Evolutionary conservation across 1,140 invertebrate species (phyloP).

Genomic region (Bathynomus jamesi): DNA sequence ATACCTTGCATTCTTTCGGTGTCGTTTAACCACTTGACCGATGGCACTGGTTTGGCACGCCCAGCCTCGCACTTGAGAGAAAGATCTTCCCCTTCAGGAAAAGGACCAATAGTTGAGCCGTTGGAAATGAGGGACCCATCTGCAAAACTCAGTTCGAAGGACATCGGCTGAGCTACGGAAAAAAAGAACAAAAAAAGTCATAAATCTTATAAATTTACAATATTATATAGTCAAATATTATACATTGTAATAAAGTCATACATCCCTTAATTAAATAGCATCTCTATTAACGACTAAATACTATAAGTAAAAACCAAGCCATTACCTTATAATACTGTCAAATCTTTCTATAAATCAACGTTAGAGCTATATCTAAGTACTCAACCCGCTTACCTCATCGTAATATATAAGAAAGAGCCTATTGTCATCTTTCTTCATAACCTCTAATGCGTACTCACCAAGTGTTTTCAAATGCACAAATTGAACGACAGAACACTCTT

Average conservation of each 20-base stretch:
- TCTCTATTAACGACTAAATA: no score
- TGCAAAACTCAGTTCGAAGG: slow-evolving; percentile 46
- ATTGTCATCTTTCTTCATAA: no score
- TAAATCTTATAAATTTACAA: not conserved
- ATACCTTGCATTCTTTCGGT: slow-evolving; percentile 58
- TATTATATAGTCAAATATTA: no score
- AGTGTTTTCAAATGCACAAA: slow-evolving; percentile 68
- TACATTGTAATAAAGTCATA: no score
- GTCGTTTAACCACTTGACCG: slow-evolving; percentile 66
- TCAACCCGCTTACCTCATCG: no score
- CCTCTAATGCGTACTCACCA: no score
- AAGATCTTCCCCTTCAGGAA: slow-evolving; percentile 59
- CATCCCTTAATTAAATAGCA: no score
- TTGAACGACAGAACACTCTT: slow-evolving; percentile 68
- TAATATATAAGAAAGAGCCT: no score
- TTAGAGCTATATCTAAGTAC: no score
- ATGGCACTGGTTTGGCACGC: slow-evolving; percentile 66
- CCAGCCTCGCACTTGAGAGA: slow-evolving; percentile 61
- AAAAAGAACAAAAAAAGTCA: slow-evolving; percentile 1
- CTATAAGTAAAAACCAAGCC: no score
- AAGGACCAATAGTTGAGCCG: slow-evolving; percentile 56
- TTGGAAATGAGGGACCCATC: slow-evolving; percentile 49
- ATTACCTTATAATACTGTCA: no score
- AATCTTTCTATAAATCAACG: no score
- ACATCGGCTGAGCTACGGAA: slow-evolving; percentile 56